These are phyloP conservation scores for Megalurothrips usitatus DNA, from an alignment of 2,888 invertebrate genomes.

Conservation along the genomic window DNA sequence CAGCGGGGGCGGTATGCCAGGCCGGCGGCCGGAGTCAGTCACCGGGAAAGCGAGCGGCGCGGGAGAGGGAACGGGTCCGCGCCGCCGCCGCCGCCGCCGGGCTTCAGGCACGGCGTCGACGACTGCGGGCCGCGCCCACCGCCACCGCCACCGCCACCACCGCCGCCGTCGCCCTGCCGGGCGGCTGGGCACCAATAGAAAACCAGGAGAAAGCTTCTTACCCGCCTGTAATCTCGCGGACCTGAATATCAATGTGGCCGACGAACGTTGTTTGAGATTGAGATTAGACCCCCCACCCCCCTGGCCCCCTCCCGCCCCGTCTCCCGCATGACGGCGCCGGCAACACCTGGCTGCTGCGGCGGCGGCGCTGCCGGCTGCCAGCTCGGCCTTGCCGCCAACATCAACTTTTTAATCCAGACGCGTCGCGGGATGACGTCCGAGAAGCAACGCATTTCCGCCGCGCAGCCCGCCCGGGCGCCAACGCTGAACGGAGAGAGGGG, in stretches of 20 bases:
- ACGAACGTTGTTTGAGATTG: slow-evolving; percentile 12
- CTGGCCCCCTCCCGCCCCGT: background rate
- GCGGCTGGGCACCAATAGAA: slow-evolving; percentile 9
- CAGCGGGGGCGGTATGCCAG: no score
- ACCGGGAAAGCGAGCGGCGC: background rate
- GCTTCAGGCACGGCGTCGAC: no score
- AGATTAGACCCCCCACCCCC: background rate
- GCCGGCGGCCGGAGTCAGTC: background rate
- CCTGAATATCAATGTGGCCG: slow-evolving; percentile 6
- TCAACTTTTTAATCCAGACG: background rate
- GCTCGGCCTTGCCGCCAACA: background rate
- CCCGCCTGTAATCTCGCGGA: slow-evolving; percentile 4
- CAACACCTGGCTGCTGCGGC: background rate
- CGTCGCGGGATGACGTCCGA: background rate
- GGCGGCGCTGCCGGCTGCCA: background rate
- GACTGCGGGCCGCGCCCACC: background rate
- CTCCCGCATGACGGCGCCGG: background rate
- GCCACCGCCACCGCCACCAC: background rate
- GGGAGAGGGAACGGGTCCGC: no score
- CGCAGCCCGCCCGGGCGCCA: no score
- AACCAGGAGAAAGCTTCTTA: slow-evolving; percentile 15
- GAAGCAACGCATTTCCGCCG: no score
- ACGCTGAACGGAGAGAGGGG: no score
- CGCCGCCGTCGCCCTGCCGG: background rate
- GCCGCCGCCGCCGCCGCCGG: no score